Evolutionary conservation across 2,797 vertebrate genomes (phyloP), one percentile per base, ranked within the genome.

Genomic region (Ctenopoma kingsleyae): DNA sequence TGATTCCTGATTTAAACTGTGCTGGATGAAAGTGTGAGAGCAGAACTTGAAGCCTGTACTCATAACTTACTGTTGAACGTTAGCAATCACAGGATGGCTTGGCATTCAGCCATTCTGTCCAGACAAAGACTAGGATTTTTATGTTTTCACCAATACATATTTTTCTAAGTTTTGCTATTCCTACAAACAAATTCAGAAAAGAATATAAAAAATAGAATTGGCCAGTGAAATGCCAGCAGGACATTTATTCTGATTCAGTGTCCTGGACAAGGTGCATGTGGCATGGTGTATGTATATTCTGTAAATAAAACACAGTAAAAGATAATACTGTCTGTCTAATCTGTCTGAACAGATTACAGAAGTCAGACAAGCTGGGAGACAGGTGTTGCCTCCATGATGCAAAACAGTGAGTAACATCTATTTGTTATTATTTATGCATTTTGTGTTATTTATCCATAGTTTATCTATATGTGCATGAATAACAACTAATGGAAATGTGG

Each of bases 341-440:
- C 8, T 88, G 72, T 89, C 83, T 27, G 87, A 73, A 71, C 94
- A 98, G 96, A 96, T 90, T 91, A 93, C 93, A 89, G 87, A 85
- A 94, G 90, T 85, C 93, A 92, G 90, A 86, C 94, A 78, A 94
- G 94, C 94, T 95, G 96, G 96, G 96, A 97, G 90, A 93, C 85
- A 5, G 93, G 88, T 58, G 95, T 94, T 85, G 89, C 93, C 84
- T 94, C 90, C 93, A 96, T 89, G 89, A 98, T 97, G 96, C 96
- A 97, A 94, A 98, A 97, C 96, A 97, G 96, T 98, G 95, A 97
- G 96, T 97, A 87, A 87, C 55, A 89, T 36, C 11, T 38, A 30
- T 2, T 43, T 53, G 13, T 52, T 50, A 36, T 53, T 32, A 19
- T 43, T 22, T 9, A 4, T 60, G 22, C 4, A 20, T 48, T 44